phyloP scores from a whole-genome alignment of 2,113 vertebrate species.

The Perca fluviatilis region DNA sequence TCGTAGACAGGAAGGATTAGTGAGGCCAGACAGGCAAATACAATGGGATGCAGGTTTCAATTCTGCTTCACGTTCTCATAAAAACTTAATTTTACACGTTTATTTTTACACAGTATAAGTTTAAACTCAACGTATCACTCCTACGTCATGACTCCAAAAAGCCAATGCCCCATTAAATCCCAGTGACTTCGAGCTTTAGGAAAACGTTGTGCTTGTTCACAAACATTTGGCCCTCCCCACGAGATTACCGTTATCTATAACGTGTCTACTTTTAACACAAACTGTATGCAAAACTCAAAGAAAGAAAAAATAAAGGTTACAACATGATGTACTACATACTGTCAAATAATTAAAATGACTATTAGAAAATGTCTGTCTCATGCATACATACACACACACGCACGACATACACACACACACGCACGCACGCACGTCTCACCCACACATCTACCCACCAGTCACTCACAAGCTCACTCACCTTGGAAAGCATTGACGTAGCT shows the following conservation, averaged over 20 bases:
- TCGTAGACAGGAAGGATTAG: not conserved
- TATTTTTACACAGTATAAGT: too few relatives aligned
- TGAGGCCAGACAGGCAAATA: not conserved
- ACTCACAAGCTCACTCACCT: conserved; percentile 81
- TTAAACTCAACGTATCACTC: not conserved
- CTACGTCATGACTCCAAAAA: not conserved
- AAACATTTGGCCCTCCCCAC: not conserved
- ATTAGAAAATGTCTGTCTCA: not conserved
- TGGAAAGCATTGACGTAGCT: conserved; percentile 93
- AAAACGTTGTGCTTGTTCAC: not conserved
- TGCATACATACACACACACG: too few relatives aligned
- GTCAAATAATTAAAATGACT: not conserved
- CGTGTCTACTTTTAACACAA: too few relatives aligned
- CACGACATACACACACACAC: too few relatives aligned
- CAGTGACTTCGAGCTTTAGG: not conserved
- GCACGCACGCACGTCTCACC: not conserved
- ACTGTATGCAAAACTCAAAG: not conserved
- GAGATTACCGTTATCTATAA: too few relatives aligned
- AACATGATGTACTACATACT: too few relatives aligned
- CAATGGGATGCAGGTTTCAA: not conserved
- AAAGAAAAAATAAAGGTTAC: not conserved
- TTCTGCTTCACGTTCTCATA: not conserved
- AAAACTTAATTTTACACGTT: too few relatives aligned
- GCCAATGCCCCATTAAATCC: not conserved
- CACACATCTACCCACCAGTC: not conserved